A percentile compares a stretch with the other conserved stretches of the same genome.
Evolutionary conservation across 2,113 vertebrate genomes (phyloP).

Genomic region (Rhinogobius similis): DNA sequence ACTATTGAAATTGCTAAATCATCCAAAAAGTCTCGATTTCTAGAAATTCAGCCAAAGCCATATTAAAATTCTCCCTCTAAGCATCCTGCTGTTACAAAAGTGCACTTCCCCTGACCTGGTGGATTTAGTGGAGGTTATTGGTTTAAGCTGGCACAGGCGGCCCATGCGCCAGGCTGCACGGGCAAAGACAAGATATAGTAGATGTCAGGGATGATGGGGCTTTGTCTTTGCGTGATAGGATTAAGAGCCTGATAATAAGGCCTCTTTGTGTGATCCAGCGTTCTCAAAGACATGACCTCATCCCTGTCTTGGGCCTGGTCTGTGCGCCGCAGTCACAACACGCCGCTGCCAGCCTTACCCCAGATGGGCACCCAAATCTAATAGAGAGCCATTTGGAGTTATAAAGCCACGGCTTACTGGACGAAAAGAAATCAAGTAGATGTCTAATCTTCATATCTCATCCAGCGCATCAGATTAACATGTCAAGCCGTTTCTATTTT

Average conservation of each 20-base stretch:
- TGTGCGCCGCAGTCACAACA: conserved; percentile 66
- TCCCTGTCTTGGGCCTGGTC: conserved; percentile 69
- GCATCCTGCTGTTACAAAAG: conserved; percentile 2
- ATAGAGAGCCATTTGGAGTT: conserved; percentile 75
- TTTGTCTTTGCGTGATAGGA: conserved; percentile 69
- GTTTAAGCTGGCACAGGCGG: conserved; percentile 29
- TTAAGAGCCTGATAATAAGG: conserved; percentile 70
- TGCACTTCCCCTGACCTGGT: conserved; percentile 16
- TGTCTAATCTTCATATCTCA: conserved; percentile 67
- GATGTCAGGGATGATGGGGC: conserved; percentile 52
- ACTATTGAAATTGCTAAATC: not conserved
- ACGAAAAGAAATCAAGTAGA: conserved; percentile 58
- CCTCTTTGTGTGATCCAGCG: conserved; percentile 69
- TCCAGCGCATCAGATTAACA: conserved; percentile 64
- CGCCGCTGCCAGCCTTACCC: conserved; percentile 65
- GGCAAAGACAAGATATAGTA: conserved; percentile 47
- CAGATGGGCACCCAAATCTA: conserved; percentile 77
- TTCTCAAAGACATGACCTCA: conserved; percentile 79
- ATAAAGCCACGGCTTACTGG: conserved; percentile 65
- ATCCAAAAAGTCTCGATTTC: too few species aligned
- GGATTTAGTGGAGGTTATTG: conserved; percentile 24
- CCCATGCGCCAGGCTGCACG: conserved; percentile 28
- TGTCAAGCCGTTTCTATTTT: conserved; percentile 54
- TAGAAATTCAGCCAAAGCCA: not conserved
- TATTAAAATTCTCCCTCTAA: not conserved